Evolutionary conservation across 1,140 invertebrate genomes (phyloP).

Genomic region (Dolichoris vasculosae): DNA sequence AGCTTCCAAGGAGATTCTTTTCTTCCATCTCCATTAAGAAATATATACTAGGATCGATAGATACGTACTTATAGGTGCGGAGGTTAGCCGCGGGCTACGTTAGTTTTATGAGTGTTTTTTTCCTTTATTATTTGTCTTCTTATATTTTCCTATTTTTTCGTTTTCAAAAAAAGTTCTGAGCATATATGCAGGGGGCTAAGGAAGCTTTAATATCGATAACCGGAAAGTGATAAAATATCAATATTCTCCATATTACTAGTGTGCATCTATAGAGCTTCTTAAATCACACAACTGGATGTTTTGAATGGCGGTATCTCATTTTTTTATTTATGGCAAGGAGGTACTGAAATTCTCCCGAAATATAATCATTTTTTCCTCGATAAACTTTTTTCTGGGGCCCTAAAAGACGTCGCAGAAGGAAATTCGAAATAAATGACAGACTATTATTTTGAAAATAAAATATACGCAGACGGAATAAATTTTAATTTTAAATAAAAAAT

Average conservation of each 20-base stretch:
- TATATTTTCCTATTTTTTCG: slow-evolving; percentile 1
- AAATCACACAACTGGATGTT: not conserved
- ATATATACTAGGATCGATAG: not conserved
- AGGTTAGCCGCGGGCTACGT: not conserved
- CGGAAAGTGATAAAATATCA: not conserved
- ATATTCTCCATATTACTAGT: not conserved
- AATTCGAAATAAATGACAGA: no score
- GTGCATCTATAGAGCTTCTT: not conserved
- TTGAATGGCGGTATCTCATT: not conserved
- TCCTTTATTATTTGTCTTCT: not conserved
- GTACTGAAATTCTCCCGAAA: not conserved
- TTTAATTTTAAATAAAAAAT: no score
- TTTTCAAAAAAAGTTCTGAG: not conserved
- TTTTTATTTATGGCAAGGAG: not conserved
- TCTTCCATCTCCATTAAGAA: not conserved
- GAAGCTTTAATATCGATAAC: not conserved
- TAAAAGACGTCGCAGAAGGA: no score
- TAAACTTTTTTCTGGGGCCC: not conserved
- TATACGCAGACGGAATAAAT: no score
- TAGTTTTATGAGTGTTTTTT: not conserved
- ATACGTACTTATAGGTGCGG: not conserved
- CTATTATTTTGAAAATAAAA: no score
- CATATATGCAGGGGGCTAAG: not conserved
- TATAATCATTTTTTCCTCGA: not conserved
- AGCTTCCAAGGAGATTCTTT: not conserved